Evolutionary conservation across 53 echinoderm and acorn worm species (phyloP), one percentile per base, ranked within the genome.

Genomic region (Mesocentrotus franciscanus): DNA sequence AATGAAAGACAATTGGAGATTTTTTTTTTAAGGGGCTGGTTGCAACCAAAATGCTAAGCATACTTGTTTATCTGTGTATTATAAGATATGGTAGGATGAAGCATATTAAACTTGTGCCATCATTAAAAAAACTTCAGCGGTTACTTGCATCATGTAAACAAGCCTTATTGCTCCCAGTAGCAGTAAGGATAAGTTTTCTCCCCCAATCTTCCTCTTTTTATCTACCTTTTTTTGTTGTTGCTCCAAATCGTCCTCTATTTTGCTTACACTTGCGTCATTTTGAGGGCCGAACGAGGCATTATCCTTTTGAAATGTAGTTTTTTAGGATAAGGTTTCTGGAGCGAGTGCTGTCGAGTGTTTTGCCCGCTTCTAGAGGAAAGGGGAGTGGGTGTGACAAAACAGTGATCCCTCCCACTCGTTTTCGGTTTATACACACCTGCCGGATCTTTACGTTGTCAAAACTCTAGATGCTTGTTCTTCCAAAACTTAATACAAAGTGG

Each of bases 301-400:
- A 87, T 57, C 6, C 57, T 87, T 87, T 10, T 57, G 29, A 87
- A 87, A 87, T 58, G 24, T 27, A 59, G 87, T 59, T 87, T 87
- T 85, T 58, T 33, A 87, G 87, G 87, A 58, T 87, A 58, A 16
- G 58, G 59, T 87, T 87, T 87, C 87, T 56, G 18, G 56, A 87
- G n/a, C n/a, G 58, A 87, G 87, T 39, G 58, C 58, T 13, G 3
- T 13, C 1, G 58, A 87, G 58, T 87, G 87, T 87, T 39, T 81
- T 81, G 33, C 30, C 15, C 81, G 2, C 16, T 42, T 8, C 7
- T 0, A 0, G 20, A 8, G 8, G 22, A 39, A 17, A 18, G 5
- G 35, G 14, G 42, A 39, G 81, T 42, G 81, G 42, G 81, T 17
- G 36, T 36, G 36, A 34, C 81, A 17, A 3, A 81, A 76, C 14